A percentile compares a stretch with the other conserved stretches of the same genome.
Conservation (phyloP, 2,888 invertebrate species). For the Caenorhabditis japonica region DNA sequence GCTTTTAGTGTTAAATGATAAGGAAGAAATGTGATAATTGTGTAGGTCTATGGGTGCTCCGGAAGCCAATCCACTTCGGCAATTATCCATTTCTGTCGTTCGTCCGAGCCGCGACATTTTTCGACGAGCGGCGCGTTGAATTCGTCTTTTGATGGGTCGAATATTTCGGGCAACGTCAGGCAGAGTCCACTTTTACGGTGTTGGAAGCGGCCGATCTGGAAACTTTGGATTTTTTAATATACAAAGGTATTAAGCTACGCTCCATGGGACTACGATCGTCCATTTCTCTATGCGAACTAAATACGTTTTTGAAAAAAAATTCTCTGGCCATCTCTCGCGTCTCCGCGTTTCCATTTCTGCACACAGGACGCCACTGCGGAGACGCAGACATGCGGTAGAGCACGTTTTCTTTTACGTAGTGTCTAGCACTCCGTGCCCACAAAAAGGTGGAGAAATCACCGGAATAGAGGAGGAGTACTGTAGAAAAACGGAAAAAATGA, state of each 20-base stretch:
- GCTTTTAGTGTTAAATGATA: slow-evolving; percentile 35
- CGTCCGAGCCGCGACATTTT: slow-evolving; percentile 34
- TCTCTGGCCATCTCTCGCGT: no score
- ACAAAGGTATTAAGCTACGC: neutral
- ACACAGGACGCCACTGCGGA: no score
- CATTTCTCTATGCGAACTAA: no score
- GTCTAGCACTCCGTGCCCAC: no score
- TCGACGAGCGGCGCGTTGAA: slow-evolving; percentile 44
- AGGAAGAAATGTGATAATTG: slow-evolving; percentile 12
- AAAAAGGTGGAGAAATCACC: neutral
- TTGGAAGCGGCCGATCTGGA: slow-evolving; percentile 61
- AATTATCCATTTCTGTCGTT: slow-evolving; percentile 36
- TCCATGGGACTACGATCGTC: no score
- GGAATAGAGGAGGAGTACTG: no score
- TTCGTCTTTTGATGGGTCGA: slow-evolving; percentile 44
- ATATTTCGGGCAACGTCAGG: slow-evolving; percentile 49
- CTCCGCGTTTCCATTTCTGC: no score
- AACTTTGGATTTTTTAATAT: slow-evolving; percentile 1
- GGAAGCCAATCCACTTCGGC: slow-evolving; percentile 40
- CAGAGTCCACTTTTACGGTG: slow-evolving; percentile 72
- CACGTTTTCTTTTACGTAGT: no score
- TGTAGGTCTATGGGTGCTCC: slow-evolving; percentile 27
- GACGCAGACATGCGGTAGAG: no score
- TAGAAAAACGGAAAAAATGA: no score
- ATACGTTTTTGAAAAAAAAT: no score